A percentile compares a stretch with the other conserved stretches of the same genome.
Evolutionary conservation across 2,888 invertebrate genomes (phyloP).

Genomic region (Leptogaster cylindrica): DNA sequence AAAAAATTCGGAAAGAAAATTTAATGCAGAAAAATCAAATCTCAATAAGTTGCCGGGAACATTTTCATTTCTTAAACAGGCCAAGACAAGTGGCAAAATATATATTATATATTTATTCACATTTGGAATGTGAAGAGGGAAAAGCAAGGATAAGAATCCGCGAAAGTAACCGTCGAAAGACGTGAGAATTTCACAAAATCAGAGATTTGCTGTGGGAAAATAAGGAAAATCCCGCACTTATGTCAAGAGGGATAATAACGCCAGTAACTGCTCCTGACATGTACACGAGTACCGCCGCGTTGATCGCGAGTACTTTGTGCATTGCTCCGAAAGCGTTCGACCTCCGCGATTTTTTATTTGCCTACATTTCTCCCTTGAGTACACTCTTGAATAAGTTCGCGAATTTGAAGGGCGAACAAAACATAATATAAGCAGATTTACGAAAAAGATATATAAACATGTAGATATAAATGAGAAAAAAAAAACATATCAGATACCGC

Average conservation of each 20-base stretch:
- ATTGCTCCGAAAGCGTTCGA: slow-evolving; percentile 6
- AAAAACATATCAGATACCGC: slow-evolving; percentile 22
- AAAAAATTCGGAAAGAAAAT: slow-evolving; percentile 18
- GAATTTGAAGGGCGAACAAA: slow-evolving; percentile 25
- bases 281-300: neutral
- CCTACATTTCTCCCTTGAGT: slow-evolving; percentile 38
- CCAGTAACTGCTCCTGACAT: slow-evolving; percentile 24
- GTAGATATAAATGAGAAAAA: no score
- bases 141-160: slow-evolving; percentile 11
- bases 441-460: no score
- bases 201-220: slow-evolving; percentile 39
- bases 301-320: slow-evolving; percentile 34
- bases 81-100: neutral
- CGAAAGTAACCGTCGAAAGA: neutral
- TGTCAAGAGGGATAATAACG: slow-evolving; percentile 39
- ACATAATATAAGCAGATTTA: slow-evolving; percentile 14
- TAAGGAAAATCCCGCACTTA: slow-evolving; percentile 33
- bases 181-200: slow-evolving; percentile 16
- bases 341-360: no score
- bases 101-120: no score
- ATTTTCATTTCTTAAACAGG: neutral
- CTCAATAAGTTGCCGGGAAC: neutral
- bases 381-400: slow-evolving; percentile 34
- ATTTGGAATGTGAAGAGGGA: neutral
- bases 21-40: no score